A percentile compares a stretch with the other conserved stretches of the same genome.
Conservation (phyloP, 2,797 vertebrate genomes). For the Philypnodon macrostomus region DNA sequence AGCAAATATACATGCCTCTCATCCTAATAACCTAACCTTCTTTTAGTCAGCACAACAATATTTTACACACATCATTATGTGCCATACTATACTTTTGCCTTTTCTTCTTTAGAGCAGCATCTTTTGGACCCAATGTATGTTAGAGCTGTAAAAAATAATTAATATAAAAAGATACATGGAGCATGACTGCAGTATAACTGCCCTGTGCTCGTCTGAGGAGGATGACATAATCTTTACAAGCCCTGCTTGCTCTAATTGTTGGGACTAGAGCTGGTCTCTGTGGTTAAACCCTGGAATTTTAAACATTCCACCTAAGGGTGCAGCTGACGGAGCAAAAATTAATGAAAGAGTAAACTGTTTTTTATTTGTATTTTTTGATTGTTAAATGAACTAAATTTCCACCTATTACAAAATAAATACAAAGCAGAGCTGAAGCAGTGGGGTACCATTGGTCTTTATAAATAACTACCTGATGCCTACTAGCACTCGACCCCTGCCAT, state of each 20-base stretch:
- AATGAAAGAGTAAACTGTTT: not conserved
- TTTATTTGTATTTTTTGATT: slow-evolving; percentile 21
- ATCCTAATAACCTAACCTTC: too few relatives aligned
- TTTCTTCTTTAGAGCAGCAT: slow-evolving; percentile 12
- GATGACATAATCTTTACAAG: slow-evolving; percentile 8
- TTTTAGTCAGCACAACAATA: too few relatives aligned
- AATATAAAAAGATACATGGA: slow-evolving; percentile 1
- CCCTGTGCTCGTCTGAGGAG: not conserved
- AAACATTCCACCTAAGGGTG: slow-evolving; percentile 21
- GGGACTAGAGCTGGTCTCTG: slow-evolving; percentile 13
- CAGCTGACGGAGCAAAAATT: slow-evolving; percentile 20
- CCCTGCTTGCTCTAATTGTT: slow-evolving; percentile 9
- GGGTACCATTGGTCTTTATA: not conserved
- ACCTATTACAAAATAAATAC: slow-evolving; percentile 22
- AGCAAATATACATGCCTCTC: not conserved
- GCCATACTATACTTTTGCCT: not conserved
- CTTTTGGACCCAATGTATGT: too few relatives aligned
- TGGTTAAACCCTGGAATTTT: slow-evolving; percentile 18
- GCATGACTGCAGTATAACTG: not conserved
- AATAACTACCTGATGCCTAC: slow-evolving; percentile 11
- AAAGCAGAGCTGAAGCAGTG: slow-evolving; percentile 14
- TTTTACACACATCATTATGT: not conserved
- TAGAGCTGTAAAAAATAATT: not conserved
- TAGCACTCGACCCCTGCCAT: not conserved
- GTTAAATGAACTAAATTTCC: slow-evolving; percentile 10